Evolutionary conservation across 2,888 invertebrate species (phyloP), one percentile per base, ranked within the genome.

Genomic region (Lacanobia oleracea): DNA sequence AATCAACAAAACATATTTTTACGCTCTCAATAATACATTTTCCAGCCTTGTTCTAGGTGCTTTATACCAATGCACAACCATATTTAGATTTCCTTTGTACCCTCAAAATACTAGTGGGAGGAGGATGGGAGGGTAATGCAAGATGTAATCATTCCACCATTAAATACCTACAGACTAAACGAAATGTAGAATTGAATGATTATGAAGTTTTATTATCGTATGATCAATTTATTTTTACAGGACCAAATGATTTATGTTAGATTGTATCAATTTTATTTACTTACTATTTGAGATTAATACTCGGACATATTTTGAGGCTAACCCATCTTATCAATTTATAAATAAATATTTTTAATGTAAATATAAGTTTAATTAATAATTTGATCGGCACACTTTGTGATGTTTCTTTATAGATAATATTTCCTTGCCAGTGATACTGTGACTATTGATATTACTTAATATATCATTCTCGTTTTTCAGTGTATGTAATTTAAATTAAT

Each of bases 381-480:
- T 81, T 81, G 68, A 50, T 68, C 21, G 69, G 63, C 74, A 66
- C 74, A 75, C 60, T 77, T 68, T 81, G 81, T 86, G 77, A 78
- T 82, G 67, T 85, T 76, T 83, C 67, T 67, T 43, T 80, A 70
- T 62, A 81, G 76, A 72, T 82, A 82, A 73, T 85, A 80, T 83
- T 87, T 85, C 89, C 91, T 92, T 92, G 91, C 92, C 92, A 91
- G 89, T 90, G 89, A 86, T 88, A 87, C 87, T 91, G 90, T 91
- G 88, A 91, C 85, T 86, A 86, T 73, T 86, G 82, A 85, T 86
- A 82, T 81, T 79, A 71, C 40, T 9, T 51, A 68, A 57, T 71
- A 69, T 84, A 74, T 70, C 23, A 61, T 74, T 74, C 78, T 60
- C 48, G 51, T 65, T 63, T 81, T 48, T 63, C 65, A 76, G 74